phyloP scores from a whole-genome alignment of 2,888 invertebrate species.

The Smittia sp. region DNA sequence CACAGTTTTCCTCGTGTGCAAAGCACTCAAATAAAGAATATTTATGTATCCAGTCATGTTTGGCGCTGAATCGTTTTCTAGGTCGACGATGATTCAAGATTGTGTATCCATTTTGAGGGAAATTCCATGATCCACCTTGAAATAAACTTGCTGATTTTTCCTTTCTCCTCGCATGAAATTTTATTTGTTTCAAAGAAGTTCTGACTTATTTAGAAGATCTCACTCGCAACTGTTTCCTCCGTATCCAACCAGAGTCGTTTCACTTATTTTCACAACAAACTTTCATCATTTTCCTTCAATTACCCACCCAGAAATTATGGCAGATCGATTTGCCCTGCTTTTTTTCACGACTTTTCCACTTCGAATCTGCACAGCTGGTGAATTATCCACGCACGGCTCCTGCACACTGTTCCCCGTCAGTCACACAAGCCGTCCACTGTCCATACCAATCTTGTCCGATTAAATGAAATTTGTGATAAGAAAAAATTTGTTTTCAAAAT shows the following conservation, averaged over 20 bases:
- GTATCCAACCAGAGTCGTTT: not conserved
- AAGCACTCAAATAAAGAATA: not conserved
- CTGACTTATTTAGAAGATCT: not conserved
- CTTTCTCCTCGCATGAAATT: not conserved
- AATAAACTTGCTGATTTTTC: not conserved
- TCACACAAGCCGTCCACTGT: not conserved
- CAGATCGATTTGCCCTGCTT: not conserved
- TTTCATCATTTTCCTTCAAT: not conserved
- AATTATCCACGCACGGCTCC: not conserved
- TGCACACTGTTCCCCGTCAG: not conserved
- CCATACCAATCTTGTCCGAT: not conserved
- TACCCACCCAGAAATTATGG: constrained; percentile 30
- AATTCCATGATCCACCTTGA: not conserved
- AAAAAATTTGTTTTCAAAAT: constrained; percentile 18
- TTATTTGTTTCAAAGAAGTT: not conserved
- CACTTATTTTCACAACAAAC: not conserved
- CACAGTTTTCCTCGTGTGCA: constrained; percentile 6
- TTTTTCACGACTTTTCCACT: constrained; percentile 15
- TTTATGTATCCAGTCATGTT: not conserved
- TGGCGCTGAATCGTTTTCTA: not conserved
- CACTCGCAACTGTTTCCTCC: not conserved
- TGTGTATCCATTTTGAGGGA: not conserved
- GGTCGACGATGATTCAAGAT: not conserved
- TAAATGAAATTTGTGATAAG: constrained; percentile 13
- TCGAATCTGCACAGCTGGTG: not conserved